A percentile compares a stretch with the other conserved stretches of the same genome.
Evolutionary conservation across 2,888 invertebrate species (phyloP).

Genomic region (Ophion ellenae): DNA sequence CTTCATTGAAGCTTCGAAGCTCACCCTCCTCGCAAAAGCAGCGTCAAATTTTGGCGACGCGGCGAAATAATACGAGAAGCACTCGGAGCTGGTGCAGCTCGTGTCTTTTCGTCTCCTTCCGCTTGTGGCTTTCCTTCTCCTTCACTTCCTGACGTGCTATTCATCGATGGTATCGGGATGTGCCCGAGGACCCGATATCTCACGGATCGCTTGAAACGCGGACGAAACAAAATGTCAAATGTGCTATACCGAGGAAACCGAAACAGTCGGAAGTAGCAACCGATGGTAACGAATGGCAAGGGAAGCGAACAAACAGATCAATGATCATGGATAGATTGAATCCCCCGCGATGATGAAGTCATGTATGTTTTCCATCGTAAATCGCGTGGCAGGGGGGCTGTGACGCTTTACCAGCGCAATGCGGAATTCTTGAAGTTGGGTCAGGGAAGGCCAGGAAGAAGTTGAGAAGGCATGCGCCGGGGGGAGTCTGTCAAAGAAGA

Average conservation of each 20-base stretch:
- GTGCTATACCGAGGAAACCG: not conserved
- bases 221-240: not conserved
- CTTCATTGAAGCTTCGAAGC: constrained; percentile 51
- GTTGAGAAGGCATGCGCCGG: not conserved
- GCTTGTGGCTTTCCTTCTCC: not conserved
- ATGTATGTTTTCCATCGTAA: not conserved
- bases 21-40: constrained; percentile 35
- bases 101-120: not conserved
- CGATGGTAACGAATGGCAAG: not conserved
- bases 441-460: not conserved
- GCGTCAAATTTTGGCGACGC: constrained; percentile 56
- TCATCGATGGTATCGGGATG: not conserved
- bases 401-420: constrained; percentile 9
- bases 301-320: not conserved
- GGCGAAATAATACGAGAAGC: constrained; percentile 22
- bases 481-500: not conserved
- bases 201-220: not conserved
- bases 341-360: not conserved
- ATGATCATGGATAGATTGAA: not conserved
- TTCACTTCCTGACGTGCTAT: not conserved
- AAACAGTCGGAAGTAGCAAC: not conserved
- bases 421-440: constrained; percentile 22
- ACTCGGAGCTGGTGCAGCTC: not conserved
- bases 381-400: not conserved
- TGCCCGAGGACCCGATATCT: not conserved